Conservation (phyloP, 2,888 invertebrate species). For the Plebejus argus region DNA sequence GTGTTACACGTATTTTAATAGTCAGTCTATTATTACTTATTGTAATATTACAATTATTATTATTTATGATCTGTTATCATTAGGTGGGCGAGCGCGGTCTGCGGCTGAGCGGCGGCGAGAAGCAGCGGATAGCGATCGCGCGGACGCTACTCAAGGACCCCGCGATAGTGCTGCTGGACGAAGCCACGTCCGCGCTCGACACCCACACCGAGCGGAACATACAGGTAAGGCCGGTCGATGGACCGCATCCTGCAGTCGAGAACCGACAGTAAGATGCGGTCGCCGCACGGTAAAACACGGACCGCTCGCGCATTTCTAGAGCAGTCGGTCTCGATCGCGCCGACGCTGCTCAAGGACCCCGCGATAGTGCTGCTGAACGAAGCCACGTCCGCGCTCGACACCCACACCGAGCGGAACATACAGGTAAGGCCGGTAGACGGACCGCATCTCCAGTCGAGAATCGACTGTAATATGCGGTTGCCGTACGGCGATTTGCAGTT, state of each 20-base stretch:
- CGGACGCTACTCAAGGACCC: conserved; percentile 96
- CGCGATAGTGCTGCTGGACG: conserved; percentile 94
- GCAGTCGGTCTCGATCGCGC: no score
- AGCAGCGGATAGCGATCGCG: conserved; percentile 98
- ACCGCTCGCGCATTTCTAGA: no score
- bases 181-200: conserved; percentile 97
- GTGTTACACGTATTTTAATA: no score
- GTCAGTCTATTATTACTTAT: no score
- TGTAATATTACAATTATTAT: no score
- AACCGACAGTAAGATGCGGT: no score
- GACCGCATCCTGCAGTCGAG: no score
- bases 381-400: conserved; percentile 97
- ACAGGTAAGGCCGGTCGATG: conserved; percentile 72
- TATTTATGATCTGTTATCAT: neutral
- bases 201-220: conserved; percentile 97
- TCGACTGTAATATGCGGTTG: no score
- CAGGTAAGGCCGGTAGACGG: conserved; percentile 71
- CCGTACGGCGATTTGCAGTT: no score
- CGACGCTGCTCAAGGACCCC: conserved; percentile 96
- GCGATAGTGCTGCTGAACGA: conserved; percentile 95
- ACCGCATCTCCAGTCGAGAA: no score
- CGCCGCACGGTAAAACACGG: no score
- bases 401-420: conserved; percentile 95
- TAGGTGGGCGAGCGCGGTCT: conserved; percentile 97
- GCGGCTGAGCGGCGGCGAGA: conserved; percentile 97